A percentile compares a stretch with the other conserved stretches of the same genome.
phyloP scores from a whole-genome alignment of 2,113 vertebrate genomes.

The Numida meleagris region DNA sequence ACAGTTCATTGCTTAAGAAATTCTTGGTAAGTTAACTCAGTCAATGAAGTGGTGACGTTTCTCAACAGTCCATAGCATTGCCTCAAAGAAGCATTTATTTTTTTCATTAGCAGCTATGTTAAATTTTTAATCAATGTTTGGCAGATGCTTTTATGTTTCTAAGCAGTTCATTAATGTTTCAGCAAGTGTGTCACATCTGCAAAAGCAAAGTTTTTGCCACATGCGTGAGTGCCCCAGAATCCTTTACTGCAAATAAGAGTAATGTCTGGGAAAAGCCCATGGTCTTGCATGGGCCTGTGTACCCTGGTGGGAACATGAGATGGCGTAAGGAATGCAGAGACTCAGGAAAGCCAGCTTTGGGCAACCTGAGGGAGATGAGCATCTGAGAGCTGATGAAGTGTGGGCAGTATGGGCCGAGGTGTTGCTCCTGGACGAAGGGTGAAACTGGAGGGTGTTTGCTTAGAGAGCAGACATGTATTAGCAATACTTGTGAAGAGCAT shows the following conservation, averaged over 20 bases:
- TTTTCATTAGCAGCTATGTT: background rate
- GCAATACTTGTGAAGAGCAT: background rate
- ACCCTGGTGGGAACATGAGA: background rate
- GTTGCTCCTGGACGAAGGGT: background rate
- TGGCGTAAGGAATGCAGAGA: background rate
- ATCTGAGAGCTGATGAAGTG: background rate
- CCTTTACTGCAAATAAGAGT: background rate
- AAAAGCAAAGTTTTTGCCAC: background rate
- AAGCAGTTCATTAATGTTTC: constrained; percentile 20
- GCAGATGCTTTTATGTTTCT: background rate
- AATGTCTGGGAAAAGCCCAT: background rate
- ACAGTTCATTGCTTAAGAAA: background rate
- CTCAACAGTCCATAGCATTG: background rate
- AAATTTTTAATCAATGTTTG: constrained; percentile 32
- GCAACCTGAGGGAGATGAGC: background rate
- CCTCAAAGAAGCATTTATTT: background rate
- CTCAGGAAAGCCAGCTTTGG: background rate
- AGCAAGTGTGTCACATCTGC: background rate
- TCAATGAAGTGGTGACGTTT: background rate
- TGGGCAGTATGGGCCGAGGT: fast-evolving
- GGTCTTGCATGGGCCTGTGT: background rate
- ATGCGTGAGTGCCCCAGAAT: background rate
- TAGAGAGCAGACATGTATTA: background rate
- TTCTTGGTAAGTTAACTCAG: background rate
- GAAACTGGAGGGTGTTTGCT: background rate